These are phyloP conservation scores for Heliconius hewitsoni DNA, from an alignment of 1,140 invertebrate species.

Conservation along the genomic window DNA sequence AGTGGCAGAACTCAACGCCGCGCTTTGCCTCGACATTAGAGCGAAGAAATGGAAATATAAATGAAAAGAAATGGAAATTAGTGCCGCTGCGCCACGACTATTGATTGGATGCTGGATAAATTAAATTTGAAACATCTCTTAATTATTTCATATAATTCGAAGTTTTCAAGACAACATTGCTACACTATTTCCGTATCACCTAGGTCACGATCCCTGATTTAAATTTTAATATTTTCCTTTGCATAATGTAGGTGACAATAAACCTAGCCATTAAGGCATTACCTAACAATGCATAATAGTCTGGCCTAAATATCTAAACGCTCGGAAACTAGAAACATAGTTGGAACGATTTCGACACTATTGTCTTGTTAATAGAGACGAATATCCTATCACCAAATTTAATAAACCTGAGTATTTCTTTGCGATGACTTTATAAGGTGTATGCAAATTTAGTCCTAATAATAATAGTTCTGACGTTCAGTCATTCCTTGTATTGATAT, in stretches of 20 bases:
- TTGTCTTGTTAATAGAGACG: slow-evolving; percentile 22
- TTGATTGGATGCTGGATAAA: no score
- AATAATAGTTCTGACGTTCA: slow-evolving; percentile 32
- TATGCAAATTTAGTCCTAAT: slow-evolving; percentile 36
- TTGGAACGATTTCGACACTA: slow-evolving; percentile 29
- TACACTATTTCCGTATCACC: slow-evolving; percentile 7
- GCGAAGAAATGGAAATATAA: no score
- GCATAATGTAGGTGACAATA: slow-evolving; percentile 39
- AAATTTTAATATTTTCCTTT: slow-evolving; percentile 39
- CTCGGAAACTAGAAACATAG: slow-evolving; percentile 26
- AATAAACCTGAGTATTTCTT: slow-evolving; percentile 8
- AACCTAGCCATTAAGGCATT: slow-evolving; percentile 40
- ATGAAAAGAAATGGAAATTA: no score
- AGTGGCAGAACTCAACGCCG: no score
- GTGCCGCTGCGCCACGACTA: no score
- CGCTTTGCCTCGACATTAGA: no score
- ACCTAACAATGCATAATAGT: slow-evolving; percentile 46
- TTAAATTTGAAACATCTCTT: no score
- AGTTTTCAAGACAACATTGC: slow-evolving; percentile 1
- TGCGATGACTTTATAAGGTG: slow-evolving; percentile 15
- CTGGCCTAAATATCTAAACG: slow-evolving; percentile 43
- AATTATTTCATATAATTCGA: neutral
- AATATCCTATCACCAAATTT: slow-evolving; percentile 13
- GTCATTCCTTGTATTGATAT: slow-evolving; percentile 3
- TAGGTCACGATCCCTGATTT: slow-evolving; percentile 12